phyloP scores from a whole-genome alignment of 2,888 invertebrate species.

The Eutolmus rufibarbis region DNA sequence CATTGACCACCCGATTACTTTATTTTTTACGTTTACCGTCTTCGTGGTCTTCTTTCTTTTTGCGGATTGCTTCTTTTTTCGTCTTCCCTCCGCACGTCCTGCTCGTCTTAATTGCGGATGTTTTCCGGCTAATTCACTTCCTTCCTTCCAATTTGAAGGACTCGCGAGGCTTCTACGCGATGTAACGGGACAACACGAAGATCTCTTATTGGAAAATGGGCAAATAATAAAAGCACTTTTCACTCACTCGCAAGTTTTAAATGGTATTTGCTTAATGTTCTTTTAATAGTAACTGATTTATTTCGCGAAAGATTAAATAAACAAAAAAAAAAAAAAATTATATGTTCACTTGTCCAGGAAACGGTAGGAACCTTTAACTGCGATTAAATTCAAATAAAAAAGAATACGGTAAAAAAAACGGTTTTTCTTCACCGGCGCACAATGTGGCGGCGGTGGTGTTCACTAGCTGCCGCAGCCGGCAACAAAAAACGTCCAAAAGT shows the following conservation, averaged over 20 bases:
- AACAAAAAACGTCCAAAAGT: slow-evolving; percentile 1
- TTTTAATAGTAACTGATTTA: neutral
- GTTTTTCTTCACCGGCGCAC: neutral
- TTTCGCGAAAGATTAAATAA: neutral
- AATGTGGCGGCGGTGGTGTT: neutral
- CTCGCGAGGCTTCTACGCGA: neutral
- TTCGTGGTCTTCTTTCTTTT: neutral
- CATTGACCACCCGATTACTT: neutral
- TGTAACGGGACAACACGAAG: neutral
- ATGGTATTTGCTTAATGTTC: neutral
- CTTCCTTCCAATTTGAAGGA: neutral
- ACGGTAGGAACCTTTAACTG: neutral
- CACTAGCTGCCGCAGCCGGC: neutral
- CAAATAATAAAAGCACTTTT: neutral
- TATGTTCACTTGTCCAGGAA: neutral
- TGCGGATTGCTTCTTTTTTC: neutral
- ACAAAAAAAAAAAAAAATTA: neutral
- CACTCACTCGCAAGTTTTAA: neutral
- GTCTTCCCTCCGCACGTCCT: neutral
- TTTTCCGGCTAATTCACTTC: neutral
- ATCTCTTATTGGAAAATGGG: neutral
- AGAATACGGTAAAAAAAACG: neutral
- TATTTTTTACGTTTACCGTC: neutral
- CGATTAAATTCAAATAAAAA: neutral
- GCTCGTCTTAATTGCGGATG: neutral